Evolutionary conservation across 1,140 invertebrate genomes (phyloP), one percentile per base, ranked within the genome.

Genomic region (Papilio dardanus): DNA sequence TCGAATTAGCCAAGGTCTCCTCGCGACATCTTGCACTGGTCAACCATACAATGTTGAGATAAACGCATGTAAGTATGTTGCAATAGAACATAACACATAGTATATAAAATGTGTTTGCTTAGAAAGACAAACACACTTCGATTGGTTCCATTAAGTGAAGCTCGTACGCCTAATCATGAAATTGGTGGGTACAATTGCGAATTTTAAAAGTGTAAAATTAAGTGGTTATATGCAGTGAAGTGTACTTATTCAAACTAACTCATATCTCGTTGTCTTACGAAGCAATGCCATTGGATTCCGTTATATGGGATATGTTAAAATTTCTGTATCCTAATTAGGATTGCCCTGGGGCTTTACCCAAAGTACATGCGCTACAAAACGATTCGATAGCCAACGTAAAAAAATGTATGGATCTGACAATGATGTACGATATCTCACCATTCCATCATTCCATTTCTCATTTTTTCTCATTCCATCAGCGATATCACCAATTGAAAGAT

Each of bases 41-140:
- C 78, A 84, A 78, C 81, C 66, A 79, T 78, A 84, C 79, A 87
- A 86, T 87, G 85, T 81, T 84, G 86, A 85, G 81, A 79, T 80
- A 83, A 79, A 80, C 81, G 80, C 80, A 83, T 79, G 77, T 81
- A 77, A 83, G 82, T 80, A 76, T 88, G 83, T 83, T 81, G 85
- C 79, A 89, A 89, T 83, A 79, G 67, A 83, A 83, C 82, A 83
- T 85, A 82, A 79, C 74, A 78, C 79, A 86, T 82, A 85, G 83
- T 87, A 88, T 88, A 88, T 83, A 88, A 85, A 79, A 83, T 80
- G 82, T 75, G 82, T 78, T 81, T 79, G 77, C 79, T 74, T 80
- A 76, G 77, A 78, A 76, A 80, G 75, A 76, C 77, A 81, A 79
- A 77, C 80, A 84, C 54, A 81, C 80, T 80, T 71, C 68, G 80